These are phyloP conservation scores for Euleptes europaea DNA, from an alignment of 2,113 vertebrate species.

Conservation along the genomic window DNA sequence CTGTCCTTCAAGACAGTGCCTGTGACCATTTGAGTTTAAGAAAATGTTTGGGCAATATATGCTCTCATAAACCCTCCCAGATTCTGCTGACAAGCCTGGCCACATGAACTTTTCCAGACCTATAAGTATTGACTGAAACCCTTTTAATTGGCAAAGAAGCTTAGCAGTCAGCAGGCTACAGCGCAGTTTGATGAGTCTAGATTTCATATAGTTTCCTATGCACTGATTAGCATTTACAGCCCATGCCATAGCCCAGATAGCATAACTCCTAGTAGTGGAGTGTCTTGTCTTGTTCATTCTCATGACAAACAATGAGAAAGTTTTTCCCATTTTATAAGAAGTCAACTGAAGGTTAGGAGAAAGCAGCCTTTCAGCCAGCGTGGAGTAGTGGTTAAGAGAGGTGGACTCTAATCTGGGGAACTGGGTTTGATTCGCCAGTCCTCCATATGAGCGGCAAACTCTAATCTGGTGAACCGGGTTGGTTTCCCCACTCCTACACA, in stretches of 20 bases:
- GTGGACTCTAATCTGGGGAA: too few relatives aligned
- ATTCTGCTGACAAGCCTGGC: not conserved
- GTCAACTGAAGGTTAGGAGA: not conserved
- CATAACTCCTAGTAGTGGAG: not conserved
- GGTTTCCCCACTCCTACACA: too few relatives aligned
- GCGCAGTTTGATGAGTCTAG: not conserved
- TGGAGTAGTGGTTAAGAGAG: too few relatives aligned
- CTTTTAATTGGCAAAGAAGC: not conserved
- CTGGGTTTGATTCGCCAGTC: too few relatives aligned
- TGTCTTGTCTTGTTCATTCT: not conserved
- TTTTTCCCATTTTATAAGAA: not conserved
- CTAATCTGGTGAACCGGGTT: too few relatives aligned
- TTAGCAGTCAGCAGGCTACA: not conserved
- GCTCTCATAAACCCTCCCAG: not conserved
- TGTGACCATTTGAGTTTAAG: not conserved
- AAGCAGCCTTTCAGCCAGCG: not conserved
- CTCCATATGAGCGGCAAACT: too few relatives aligned
- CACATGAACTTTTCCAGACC: not conserved
- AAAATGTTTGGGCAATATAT: not conserved
- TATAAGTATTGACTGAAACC: slow-evolving; percentile 8
- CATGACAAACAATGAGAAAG: not conserved
- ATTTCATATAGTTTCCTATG: not conserved
- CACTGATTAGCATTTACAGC: not conserved
- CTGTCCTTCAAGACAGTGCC: not conserved
- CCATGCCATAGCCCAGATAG: not conserved